Evolutionary conservation across 2,888 invertebrate species (phyloP), one percentile per base, ranked within the genome.

Genomic region (Sthenelais limicola): DNA sequence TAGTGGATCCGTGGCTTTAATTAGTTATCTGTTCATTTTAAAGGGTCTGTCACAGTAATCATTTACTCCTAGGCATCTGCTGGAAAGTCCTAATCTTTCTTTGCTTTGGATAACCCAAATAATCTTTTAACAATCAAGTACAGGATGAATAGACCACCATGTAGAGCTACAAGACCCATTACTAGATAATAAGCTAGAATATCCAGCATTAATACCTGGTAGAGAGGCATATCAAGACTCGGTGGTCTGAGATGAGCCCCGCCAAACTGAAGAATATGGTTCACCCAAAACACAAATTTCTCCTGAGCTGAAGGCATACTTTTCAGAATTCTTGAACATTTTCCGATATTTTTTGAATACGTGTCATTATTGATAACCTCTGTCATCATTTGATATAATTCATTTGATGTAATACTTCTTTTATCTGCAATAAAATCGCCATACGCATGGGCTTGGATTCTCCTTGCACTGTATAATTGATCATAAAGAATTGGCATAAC

Each of bases 231-330:
- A 43, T 69, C 69, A 1, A 69, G 15, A 35, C 69, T 69, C 21
- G 52, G 33, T 24, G 69, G 69, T 12, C 69, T 12, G 32, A 69
- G 38, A 24, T 69, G 69, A 33, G 52, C 21, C 1, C 69, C 69
- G 7, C 69, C 69, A 51, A 69, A 69, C 7, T 51, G 21, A 4
- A 69, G 52, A 35, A 69, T 51, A 32, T 69, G 69, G 32, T 69
- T 69, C 18, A 69, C 69, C 69, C 69, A 69, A 35, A 69, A 69
- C 1, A 51, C 52, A 51, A 69, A 69, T 24, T 51, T 69, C 26
- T 69, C 69, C 3, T 51, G n/a, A n/a, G 69, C 69, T 2, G 69
- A n/a, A n/a, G 69, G 69, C n/a, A 69, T 7, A 30, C 69, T 69
- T 1, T 38, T 21, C 24, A 69, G 15, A 35, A 69, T 69, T 7